Evolutionary conservation across 2,888 invertebrate genomes (phyloP).

Genomic region (Eucriotettix oculatus): DNA sequence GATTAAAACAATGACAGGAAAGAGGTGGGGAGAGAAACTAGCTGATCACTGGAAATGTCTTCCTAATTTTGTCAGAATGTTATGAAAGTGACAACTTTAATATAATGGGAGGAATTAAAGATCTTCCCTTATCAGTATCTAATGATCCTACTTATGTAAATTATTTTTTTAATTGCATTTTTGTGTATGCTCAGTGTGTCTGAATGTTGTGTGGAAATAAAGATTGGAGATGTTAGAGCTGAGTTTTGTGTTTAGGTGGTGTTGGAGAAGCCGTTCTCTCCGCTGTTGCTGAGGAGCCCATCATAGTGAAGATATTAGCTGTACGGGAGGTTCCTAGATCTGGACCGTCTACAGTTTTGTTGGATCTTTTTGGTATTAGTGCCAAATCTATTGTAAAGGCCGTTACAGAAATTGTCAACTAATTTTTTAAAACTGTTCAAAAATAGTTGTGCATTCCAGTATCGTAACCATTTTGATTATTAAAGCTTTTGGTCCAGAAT

Average conservation of each 20-base stretch:
- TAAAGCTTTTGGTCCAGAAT: too few relatives aligned
- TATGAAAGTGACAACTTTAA: too few relatives aligned
- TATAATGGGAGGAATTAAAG: too few relatives aligned
- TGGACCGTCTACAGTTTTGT: constrained; percentile 69
- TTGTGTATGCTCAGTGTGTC: neutral
- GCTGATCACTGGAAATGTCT: too few relatives aligned
- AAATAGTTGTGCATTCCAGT: too few relatives aligned
- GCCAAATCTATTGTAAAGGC: constrained; percentile 61
- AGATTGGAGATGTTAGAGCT: neutral
- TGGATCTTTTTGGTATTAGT: constrained; percentile 81
- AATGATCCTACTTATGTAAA: too few relatives aligned
- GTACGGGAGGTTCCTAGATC: constrained; percentile 79
- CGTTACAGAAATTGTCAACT: constrained; percentile 37
- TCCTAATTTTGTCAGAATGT: too few relatives aligned
- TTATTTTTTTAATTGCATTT: too few relatives aligned
- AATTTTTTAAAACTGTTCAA: constrained; percentile 19
- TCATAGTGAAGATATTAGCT: constrained; percentile 60
- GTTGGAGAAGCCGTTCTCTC: constrained; percentile 87
- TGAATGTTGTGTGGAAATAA: neutral
- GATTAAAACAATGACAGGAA: too few relatives aligned
- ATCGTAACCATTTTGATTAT: too few relatives aligned
- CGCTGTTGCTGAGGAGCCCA: constrained; percentile 54
- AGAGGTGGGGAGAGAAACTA: too few relatives aligned
- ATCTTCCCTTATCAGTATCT: too few relatives aligned
- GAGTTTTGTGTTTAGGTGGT: constrained; percentile 45